phyloP scores from a whole-genome alignment of 2,888 invertebrate genomes.

The Hedya salicella region DNA sequence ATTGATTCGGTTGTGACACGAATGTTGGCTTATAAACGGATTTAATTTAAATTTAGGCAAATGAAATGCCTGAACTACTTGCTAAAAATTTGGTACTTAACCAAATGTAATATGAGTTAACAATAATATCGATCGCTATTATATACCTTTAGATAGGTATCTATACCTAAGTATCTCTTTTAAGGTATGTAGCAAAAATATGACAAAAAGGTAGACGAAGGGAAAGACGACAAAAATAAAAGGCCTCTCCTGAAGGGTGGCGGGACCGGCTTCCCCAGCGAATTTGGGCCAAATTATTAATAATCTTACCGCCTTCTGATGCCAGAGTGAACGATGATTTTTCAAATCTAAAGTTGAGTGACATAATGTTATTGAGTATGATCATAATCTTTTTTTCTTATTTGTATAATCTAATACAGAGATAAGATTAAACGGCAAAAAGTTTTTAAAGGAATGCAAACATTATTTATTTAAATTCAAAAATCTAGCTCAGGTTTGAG shows the following conservation, averaged over 20 bases:
- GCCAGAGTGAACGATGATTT: constrained; percentile 67
- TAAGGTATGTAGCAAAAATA: constrained; percentile 24
- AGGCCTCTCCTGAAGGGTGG: constrained; percentile 75
- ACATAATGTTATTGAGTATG: constrained; percentile 33
- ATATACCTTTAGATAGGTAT: background rate
- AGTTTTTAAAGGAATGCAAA: no score
- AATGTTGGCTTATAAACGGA: no score
- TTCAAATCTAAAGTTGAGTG: constrained; percentile 61
- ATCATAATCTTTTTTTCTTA: constrained; percentile 30
- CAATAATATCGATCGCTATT: background rate
- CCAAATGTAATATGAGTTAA: no score
- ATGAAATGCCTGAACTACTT: no score
- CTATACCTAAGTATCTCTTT: constrained; percentile 14
- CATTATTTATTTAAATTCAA: no score
- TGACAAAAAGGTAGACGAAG: constrained; percentile 19
- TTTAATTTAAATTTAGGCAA: no score
- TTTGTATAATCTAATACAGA: no score
- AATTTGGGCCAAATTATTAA: constrained; percentile 76
- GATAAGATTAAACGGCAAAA: no score
- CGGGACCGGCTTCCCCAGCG: constrained; percentile 74
- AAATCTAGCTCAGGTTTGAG: no score
- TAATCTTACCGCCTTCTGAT: constrained; percentile 71
- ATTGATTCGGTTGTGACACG: no score
- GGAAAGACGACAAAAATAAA: constrained; percentile 62
- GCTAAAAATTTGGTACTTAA: no score